Evolutionary conservation across 2,888 invertebrate genomes (phyloP).

Genomic region (Cheilosia pagana): DNA sequence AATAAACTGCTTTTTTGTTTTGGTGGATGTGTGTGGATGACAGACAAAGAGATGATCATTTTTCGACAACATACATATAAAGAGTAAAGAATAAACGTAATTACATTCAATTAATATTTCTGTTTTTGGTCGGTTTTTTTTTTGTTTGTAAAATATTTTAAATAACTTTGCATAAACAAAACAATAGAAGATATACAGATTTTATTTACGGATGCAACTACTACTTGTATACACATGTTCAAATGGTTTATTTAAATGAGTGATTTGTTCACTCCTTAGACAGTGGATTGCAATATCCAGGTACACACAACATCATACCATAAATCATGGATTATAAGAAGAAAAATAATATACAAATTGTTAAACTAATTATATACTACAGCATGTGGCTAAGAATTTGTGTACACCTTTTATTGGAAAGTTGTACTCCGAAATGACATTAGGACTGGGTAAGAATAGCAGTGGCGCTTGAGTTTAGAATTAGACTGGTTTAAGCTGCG

Average conservation of each 20-base stretch:
- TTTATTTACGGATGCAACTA: conserved; percentile 69
- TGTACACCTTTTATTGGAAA: conserved; percentile 3
- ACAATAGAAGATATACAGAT: conserved; percentile 40
- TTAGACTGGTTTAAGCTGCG: too few relatives aligned
- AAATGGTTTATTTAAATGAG: conserved; percentile 13
- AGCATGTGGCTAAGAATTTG: conserved; percentile 14
- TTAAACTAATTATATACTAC: conserved; percentile 30
- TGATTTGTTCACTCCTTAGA: conserved; percentile 39
- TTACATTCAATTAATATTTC: conserved; percentile 66
- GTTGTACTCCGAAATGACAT: neutral
- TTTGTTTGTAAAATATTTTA: conserved; percentile 23
- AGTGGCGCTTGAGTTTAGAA: too few relatives aligned
- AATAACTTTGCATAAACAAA: conserved; percentile 44
- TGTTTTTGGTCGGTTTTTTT: conserved; percentile 23
- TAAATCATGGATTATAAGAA: conserved; percentile 22
- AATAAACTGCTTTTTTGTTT: conserved; percentile 69
- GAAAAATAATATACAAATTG: conserved; percentile 28
- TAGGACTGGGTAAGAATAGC: neutral
- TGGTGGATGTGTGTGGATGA: conserved; percentile 73
- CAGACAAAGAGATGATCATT: conserved; percentile 74
- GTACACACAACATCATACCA: conserved; percentile 50
- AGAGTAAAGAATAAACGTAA: conserved; percentile 70
- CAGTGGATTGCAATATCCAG: conserved; percentile 23
- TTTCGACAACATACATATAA: conserved; percentile 74
- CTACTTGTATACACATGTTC: conserved; percentile 53